Evolutionary conservation across 2,888 invertebrate genomes (phyloP).

Genomic region (Hirtodrosophila trivittata): DNA sequence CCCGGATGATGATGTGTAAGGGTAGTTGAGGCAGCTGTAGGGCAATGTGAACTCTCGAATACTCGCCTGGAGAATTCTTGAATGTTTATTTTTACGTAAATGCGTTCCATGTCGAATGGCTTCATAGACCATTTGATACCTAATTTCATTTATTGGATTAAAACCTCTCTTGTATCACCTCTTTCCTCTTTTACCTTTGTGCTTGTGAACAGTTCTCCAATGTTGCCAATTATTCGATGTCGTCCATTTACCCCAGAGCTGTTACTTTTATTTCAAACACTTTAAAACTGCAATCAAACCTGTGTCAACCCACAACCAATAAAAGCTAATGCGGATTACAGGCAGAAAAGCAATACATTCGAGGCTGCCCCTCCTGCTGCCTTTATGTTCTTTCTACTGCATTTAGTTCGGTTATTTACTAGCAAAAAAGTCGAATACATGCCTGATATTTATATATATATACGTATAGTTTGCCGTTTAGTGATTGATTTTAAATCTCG

Average conservation of each 20-base stretch:
- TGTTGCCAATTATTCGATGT: constrained; percentile 15
- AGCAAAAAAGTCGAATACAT: background rate
- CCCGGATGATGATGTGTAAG: too few species aligned
- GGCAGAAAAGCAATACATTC: constrained; percentile 23
- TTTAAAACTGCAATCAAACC: constrained; percentile 60
- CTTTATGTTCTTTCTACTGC: constrained; percentile 4
- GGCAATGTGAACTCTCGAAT: too few species aligned
- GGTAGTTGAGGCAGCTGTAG: too few species aligned
- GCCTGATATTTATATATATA: background rate
- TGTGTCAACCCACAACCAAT: constrained; percentile 18
- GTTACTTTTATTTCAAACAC: constrained; percentile 34
- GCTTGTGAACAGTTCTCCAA: constrained; percentile 14
- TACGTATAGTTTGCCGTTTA: background rate
- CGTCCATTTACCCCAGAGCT: constrained; percentile 22
- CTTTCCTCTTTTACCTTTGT: constrained; percentile 12
- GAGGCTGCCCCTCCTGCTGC: too few species aligned
- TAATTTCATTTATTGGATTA: constrained; percentile 79
- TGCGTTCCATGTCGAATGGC: constrained; percentile 46
- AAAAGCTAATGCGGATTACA: constrained; percentile 59
- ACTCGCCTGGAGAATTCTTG: too few species aligned
- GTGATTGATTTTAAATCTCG: constrained; percentile 1
- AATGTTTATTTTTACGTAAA: background rate
- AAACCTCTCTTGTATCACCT: constrained; percentile 12
- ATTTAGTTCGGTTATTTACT: constrained; percentile 33
- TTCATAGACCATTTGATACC: constrained; percentile 68